Percentiles rank a stretch among this genome's conserved stretches.
phyloP scores from a whole-genome alignment of 2,888 invertebrate species.

The Hesperia comma region DNA sequence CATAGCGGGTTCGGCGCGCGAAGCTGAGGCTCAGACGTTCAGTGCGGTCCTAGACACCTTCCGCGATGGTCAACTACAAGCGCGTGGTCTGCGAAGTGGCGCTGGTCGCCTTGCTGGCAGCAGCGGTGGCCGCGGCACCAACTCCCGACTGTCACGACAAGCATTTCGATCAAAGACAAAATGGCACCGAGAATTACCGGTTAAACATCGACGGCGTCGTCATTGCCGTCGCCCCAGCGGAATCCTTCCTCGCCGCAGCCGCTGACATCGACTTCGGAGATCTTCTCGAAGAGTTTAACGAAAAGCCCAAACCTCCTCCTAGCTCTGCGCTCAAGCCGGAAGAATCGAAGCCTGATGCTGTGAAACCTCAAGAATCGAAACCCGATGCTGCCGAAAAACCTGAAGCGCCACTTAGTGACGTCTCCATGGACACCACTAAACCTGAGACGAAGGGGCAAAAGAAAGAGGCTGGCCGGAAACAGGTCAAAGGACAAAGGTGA shows the following conservation, averaged over 20 bases:
- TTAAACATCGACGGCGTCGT: slow-evolving; percentile 88
- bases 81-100: slow-evolving; percentile 71
- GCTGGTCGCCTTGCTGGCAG: slow-evolving; percentile 52
- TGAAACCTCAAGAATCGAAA: slow-evolving; percentile 47
- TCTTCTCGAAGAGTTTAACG: slow-evolving; percentile 63
- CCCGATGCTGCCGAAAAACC: slow-evolving; percentile 49
- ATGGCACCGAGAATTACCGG: slow-evolving; percentile 89
- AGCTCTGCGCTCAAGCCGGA: slow-evolving; percentile 48
- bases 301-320: slow-evolving; percentile 49
- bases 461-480: slow-evolving; percentile 64
- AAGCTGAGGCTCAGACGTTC: slow-evolving; percentile 64
- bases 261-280: slow-evolving; percentile 74
- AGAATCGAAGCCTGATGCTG: slow-evolving; percentile 43
- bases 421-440: slow-evolving; percentile 47
- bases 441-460: slow-evolving; percentile 61
- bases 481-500: slow-evolving; percentile 74
- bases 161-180: slow-evolving; percentile 88
- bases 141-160: slow-evolving; percentile 54
- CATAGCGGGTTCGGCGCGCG: slow-evolving; percentile 69
- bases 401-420: slow-evolving; percentile 58
- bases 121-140: slow-evolving; percentile 54
- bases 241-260: slow-evolving; percentile 83
- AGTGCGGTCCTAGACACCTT: slow-evolving; percentile 64
- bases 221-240: slow-evolving; percentile 86
- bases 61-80: slow-evolving; percentile 81